Evolutionary conservation across 2,888 invertebrate genomes (phyloP), one percentile per base, ranked within the genome.

Genomic region (Diarsia mendica): DNA sequence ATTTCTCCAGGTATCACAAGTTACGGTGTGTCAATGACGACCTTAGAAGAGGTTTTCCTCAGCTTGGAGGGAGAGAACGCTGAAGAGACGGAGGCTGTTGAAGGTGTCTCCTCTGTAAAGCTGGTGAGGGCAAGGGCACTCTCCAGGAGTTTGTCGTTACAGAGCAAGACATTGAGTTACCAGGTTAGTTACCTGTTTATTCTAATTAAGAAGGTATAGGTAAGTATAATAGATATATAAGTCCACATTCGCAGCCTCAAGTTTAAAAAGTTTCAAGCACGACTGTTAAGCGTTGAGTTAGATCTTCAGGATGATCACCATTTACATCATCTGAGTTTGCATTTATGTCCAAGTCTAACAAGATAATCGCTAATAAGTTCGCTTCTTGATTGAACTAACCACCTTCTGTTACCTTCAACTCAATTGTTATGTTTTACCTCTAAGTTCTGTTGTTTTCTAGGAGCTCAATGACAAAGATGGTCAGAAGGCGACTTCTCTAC

Each of bases 21-120:
- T 90, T 98, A 98, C 90, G 98, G 98, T 0, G 98, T 98, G 1
- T 98, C 98, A 18, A 98, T 98, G 98, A 98, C 98, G 13, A 98
- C 98, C 0, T 92, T 99, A 49, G 98, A 98, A 90, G 98, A 99
- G 92, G 98, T 98, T 18, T 98, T 98, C 91, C 93, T 98, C 2
- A 98, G 98, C 89, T 92, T 98, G 80, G 98, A 98, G 92, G 96
- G 96, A 0, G 97, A 97, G 88, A 96, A 96, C 72, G 97, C 97
- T 48, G 98, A 98, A 86, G 98, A 98, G 85, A 97, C 97, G 23
- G 97, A 97, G 74, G 96, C 97, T 0, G 97, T 98, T 84, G 98
- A 98, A 85, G 98, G 98, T 82, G 95, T 98, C 11, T 98, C 98
- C 0, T 98, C 98, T 0, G 98, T 98, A 87, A 98, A 98, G 92